Percentiles rank a stretch among this genome's conserved stretches.
These are phyloP conservation scores for Pediacus dermestoides DNA, from an alignment of 2,888 invertebrate species.

Conservation along the genomic window DNA sequence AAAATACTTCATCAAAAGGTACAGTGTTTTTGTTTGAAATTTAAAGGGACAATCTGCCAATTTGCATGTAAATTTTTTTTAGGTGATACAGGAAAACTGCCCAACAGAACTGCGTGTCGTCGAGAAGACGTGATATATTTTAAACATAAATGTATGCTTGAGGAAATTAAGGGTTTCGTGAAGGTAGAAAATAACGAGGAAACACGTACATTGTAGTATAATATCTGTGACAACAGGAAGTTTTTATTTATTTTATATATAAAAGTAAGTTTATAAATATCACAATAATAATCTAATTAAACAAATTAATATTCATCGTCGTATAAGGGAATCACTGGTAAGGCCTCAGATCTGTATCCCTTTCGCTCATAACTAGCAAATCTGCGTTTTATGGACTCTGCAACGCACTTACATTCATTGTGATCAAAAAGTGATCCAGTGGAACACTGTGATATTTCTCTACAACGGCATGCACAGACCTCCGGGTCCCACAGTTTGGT, in stretches of 20 bases:
- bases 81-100: no score
- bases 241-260: no score
- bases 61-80: no score
- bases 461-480: slow-evolving; percentile 60
- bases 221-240: no score
- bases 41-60: slow-evolving; percentile 3
- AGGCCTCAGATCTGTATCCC: neutral
- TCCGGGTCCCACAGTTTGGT: slow-evolving; percentile 61
- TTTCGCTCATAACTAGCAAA: slow-evolving; percentile 1
- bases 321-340: neutral
- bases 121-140: no score
- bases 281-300: neutral
- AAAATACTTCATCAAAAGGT: neutral
- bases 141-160: no score
- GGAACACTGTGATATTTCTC: slow-evolving; percentile 55
- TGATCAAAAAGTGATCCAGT: slow-evolving; percentile 60
- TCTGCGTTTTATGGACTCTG: slow-evolving; percentile 24
- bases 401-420: slow-evolving; percentile 54
- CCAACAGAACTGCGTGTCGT: no score
- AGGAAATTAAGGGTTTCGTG: neutral
- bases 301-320: neutral
- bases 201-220: slow-evolving; percentile 1
- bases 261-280: slow-evolving; percentile 3
- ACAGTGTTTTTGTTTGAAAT: neutral
- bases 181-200: neutral